Evolutionary conservation across 1,140 invertebrate genomes (phyloP).

Genomic region (Colletes latitarsis): DNA sequence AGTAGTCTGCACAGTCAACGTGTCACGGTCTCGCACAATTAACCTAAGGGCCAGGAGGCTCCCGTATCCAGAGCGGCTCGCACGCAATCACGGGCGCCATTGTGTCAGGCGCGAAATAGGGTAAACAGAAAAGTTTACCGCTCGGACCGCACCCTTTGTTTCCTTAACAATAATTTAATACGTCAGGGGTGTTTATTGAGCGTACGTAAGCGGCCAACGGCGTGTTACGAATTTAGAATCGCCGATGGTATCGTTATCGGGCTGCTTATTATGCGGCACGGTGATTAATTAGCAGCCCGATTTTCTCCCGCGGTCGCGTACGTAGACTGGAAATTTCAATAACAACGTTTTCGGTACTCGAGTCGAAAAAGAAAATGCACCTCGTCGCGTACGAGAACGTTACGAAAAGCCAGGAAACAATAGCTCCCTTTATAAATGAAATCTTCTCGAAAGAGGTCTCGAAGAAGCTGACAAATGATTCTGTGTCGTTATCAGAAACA

Average conservation of each 20-base stretch:
- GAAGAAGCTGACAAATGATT: too few species aligned
- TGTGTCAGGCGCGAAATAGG: background rate
- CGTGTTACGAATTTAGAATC: constrained; percentile 48
- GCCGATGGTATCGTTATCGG: constrained; percentile 56
- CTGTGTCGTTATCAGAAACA: too few species aligned
- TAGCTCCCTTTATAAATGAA: too few species aligned
- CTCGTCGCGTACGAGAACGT: too few species aligned
- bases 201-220: constrained; percentile 9
- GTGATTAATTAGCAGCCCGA: constrained; percentile 46
- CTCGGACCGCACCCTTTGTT: constrained; percentile 45
- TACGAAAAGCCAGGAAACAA: too few species aligned
- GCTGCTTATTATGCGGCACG: constrained; percentile 22
- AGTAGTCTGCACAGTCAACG: background rate
- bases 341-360: too few species aligned
- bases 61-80: background rate
- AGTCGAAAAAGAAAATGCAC: too few species aligned
- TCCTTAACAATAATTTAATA: constrained; percentile 70
- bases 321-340: too few species aligned
- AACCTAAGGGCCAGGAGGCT: background rate
- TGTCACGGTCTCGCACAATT: background rate
- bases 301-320: background rate
- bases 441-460: too few species aligned
- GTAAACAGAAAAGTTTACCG: constrained; percentile 40
- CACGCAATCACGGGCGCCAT: background rate
- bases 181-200: constrained; percentile 30